A percentile compares a stretch with the other conserved stretches of the same genome.
Conservation (phyloP, 2,113 vertebrate species). For the Xenotilapia longispinis region DNA sequence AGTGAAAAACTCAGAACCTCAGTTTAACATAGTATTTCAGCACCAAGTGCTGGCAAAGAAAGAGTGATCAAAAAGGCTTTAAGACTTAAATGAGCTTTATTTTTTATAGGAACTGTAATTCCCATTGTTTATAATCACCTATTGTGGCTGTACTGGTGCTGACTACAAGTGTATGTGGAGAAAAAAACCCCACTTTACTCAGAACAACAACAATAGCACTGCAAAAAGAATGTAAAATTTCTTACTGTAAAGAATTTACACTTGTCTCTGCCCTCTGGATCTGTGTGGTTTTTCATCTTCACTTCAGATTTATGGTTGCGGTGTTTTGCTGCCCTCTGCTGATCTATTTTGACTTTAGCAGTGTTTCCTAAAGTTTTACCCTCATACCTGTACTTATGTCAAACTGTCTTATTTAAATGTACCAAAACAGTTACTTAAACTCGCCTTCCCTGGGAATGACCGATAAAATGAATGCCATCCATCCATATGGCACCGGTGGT, state of each 20-base stretch:
- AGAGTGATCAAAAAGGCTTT: background rate
- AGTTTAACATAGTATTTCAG: background rate
- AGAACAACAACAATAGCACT: background rate
- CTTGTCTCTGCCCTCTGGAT: background rate
- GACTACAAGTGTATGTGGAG: background rate
- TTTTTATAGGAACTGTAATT: background rate
- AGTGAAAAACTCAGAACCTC: background rate
- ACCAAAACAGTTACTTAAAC: background rate
- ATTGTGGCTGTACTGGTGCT: background rate
- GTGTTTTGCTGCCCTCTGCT: conserved; percentile 10
- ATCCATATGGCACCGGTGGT: background rate
- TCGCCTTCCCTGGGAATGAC: background rate
- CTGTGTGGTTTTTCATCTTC: background rate
- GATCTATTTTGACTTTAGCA: fast-evolving
- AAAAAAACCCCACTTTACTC: background rate
- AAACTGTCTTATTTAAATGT: background rate
- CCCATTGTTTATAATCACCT: background rate
- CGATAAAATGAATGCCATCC: background rate
- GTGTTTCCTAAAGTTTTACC: background rate
- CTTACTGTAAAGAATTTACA: background rate
- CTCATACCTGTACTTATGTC: background rate
- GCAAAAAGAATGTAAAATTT: background rate
- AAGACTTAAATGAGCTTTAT: background rate
- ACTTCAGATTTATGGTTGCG: background rate
- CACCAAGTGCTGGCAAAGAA: background rate